phyloP scores from a whole-genome alignment of 2,113 vertebrate species.

The Oophaga pumilio region DNA sequence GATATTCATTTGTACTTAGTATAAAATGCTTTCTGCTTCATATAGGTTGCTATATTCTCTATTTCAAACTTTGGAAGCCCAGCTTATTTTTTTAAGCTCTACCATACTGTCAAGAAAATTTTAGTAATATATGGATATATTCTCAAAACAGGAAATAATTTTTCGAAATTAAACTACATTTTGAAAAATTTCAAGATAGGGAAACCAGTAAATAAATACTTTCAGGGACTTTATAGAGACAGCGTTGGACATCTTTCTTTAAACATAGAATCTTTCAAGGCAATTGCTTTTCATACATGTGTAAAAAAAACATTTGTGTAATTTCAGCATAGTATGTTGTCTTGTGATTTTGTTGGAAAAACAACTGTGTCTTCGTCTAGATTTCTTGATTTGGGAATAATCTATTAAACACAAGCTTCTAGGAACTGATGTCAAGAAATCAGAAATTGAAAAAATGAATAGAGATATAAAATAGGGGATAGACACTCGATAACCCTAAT shows the following conservation, averaged over 20 bases:
- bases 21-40: not conserved
- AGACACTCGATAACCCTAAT: not conserved
- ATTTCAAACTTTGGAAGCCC: not conserved
- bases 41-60: not conserved
- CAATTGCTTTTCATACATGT: slow-evolving; percentile 21
- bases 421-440: not conserved
- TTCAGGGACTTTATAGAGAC: slow-evolving; percentile 37
- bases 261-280: not conserved
- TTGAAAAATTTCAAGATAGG: not conserved
- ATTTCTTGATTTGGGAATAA: slow-evolving; percentile 24
- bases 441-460: not conserved
- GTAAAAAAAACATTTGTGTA: slow-evolving; percentile 11
- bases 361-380: slow-evolving; percentile 25
- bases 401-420: not conserved
- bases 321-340: slow-evolving; percentile 37
- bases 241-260: slow-evolving; percentile 9
- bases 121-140: not conserved
- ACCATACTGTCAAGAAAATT: not conserved
- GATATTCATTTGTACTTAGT: not conserved
- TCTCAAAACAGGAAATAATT: not conserved
- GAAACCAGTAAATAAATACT: not conserved
- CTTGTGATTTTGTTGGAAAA: slow-evolving; percentile 42
- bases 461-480: not conserved
- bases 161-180: not conserved
- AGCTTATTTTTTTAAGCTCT: not conserved